Percentiles rank a stretch among this genome's conserved stretches.
Conservation (phyloP, 2,888 invertebrate species). For the Cantharis nigra region DNA sequence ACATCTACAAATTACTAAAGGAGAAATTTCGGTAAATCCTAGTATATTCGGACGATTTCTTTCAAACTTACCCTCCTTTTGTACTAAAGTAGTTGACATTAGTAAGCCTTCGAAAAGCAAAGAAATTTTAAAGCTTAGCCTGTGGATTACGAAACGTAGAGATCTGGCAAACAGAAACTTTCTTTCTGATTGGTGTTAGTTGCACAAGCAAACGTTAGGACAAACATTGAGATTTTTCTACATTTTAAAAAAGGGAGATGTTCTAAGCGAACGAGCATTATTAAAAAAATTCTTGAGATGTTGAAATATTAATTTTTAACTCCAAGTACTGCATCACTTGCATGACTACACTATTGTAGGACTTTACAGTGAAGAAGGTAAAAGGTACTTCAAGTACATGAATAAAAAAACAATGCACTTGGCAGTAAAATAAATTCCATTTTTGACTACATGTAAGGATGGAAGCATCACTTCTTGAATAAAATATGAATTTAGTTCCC, state of each 20-base stretch:
- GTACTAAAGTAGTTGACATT: conserved; percentile 20
- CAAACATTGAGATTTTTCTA: not conserved
- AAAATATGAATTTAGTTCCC: conserved; percentile 30
- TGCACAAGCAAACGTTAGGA: not conserved
- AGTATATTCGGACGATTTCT: conserved; percentile 24
- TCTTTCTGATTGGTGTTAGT: conserved; percentile 6
- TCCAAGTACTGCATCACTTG: not conserved
- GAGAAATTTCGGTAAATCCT: conserved; percentile 10
- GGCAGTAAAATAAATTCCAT: conserved; percentile 31
- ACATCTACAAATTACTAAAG: not conserved
- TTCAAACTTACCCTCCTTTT: conserved; percentile 25
- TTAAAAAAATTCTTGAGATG: not conserved
- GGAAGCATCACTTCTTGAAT: conserved; percentile 30
- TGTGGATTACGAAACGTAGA: conserved; percentile 25
- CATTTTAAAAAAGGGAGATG: not conserved
- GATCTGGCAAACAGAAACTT: conserved; percentile 22
- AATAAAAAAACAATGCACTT: conserved; percentile 29
- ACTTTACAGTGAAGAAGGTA: not conserved
- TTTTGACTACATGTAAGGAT: conserved; percentile 31
- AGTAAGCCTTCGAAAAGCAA: conserved; percentile 27
- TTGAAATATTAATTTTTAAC: not conserved
- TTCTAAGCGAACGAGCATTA: not conserved
- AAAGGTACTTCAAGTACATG: conserved; percentile 28
- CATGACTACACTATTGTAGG: not conserved
- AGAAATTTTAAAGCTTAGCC: conserved; percentile 26